Conservation (phyloP, 2,797 vertebrate species). For the Holocentrus rufus region DNA sequence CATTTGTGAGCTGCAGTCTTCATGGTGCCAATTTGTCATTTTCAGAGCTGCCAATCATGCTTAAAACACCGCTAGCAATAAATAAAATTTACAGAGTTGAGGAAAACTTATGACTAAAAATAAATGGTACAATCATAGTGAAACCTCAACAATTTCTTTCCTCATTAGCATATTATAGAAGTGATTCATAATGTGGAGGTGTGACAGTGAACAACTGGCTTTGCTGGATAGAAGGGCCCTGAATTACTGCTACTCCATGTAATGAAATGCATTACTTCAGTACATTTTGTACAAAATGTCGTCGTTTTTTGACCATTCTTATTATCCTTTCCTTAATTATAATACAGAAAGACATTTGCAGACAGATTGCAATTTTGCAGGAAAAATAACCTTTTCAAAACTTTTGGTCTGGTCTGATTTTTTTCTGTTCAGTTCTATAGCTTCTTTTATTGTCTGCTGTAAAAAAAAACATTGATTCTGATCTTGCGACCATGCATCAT, state of each 20-base stretch:
- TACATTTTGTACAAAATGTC: background rate
- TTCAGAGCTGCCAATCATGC: constrained; percentile 52
- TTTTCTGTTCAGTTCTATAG: constrained; percentile 3
- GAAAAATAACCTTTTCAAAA: constrained; percentile 9
- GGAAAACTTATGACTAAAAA: background rate
- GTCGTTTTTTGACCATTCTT: background rate
- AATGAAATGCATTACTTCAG: constrained; percentile 39
- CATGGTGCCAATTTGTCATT: constrained; percentile 39
- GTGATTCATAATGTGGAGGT: constrained; percentile 31
- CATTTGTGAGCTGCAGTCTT: constrained; percentile 43
- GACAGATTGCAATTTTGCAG: background rate
- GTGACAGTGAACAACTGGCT: constrained; percentile 22
- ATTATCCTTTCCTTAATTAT: background rate
- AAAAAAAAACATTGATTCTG: constrained; percentile 37
- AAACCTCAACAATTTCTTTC: constrained; percentile 2
- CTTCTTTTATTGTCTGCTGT: constrained; percentile 19
- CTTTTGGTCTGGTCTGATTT: constrained; percentile 13
- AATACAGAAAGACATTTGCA: background rate
- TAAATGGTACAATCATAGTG: constrained; percentile 2
- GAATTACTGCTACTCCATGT: constrained; percentile 33
- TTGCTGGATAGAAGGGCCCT: constrained; percentile 20
- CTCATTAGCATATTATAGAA: constrained; percentile 40
- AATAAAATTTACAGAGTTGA: constrained; percentile 22
- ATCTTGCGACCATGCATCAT: constrained; percentile 48
- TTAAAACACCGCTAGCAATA: constrained; percentile 41